These are phyloP conservation scores for Clamator glandarius DNA, from an alignment of 2,797 vertebrate species.

Conservation along the genomic window DNA sequence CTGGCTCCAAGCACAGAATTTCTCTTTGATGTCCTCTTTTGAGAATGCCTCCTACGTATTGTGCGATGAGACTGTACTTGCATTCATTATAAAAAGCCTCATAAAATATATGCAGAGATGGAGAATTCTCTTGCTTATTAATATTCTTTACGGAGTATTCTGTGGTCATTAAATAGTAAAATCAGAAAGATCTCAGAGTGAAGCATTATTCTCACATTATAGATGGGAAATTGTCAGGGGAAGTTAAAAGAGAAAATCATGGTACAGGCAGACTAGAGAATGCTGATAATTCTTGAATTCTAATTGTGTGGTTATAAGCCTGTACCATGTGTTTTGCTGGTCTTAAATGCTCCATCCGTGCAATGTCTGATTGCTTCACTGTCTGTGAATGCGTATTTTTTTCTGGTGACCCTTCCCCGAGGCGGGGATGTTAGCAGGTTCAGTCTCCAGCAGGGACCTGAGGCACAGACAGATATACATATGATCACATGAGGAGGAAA, in stretches of 20 bases:
- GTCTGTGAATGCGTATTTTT: not conserved
- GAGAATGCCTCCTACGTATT: not conserved
- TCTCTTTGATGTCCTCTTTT: not conserved
- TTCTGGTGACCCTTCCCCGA: not conserved
- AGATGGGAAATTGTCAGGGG: not conserved
- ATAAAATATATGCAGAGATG: not conserved
- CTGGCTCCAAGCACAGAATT: not conserved
- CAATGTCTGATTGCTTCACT: not conserved
- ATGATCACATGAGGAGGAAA: not conserved
- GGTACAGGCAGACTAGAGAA: not conserved
- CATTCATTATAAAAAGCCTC: not conserved
- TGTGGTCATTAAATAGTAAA: not conserved
- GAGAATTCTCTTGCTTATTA: not conserved
- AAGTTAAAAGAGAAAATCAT: not conserved
- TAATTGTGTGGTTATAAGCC: not conserved
- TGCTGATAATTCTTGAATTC: not conserved
- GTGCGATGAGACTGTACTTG: not conserved
- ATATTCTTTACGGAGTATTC: not conserved
- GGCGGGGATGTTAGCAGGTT: not conserved
- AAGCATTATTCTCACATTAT: not conserved
- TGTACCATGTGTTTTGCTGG: not conserved
- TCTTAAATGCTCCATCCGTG: not conserved
- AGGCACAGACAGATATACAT: not conserved
- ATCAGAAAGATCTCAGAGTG: not conserved
- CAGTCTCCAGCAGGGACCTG: rapidly evolving